phyloP scores from a whole-genome alignment of 2,888 invertebrate genomes.

The Chrysomela aeneicollis region DNA sequence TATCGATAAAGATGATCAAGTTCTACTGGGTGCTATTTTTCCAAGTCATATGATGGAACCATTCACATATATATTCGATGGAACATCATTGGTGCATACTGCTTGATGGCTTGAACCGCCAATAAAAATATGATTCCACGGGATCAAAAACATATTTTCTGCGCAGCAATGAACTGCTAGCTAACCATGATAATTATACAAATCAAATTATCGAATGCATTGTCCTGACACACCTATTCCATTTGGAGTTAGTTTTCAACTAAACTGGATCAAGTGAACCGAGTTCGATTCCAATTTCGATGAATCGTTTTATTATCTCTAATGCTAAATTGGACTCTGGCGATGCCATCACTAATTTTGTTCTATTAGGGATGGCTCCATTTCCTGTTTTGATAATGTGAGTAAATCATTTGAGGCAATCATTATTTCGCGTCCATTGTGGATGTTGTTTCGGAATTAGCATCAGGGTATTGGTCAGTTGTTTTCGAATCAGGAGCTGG shows the following conservation, averaged over 20 bases:
- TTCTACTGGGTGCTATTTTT: no score
- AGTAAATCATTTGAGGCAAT: slow-evolving; percentile 8
- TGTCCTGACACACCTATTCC: slow-evolving; percentile 19
- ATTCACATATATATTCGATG: no score
- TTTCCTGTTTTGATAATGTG: slow-evolving; percentile 6
- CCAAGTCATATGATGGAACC: no score
- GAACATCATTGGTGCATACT: no score
- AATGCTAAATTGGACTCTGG: slow-evolving; percentile 26
- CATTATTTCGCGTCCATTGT: slow-evolving; percentile 9
- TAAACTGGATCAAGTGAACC: slow-evolving; percentile 27
- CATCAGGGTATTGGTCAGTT: background rate
- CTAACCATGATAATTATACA: slow-evolving; percentile 28
- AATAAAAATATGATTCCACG: no score
- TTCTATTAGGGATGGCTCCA: slow-evolving; percentile 9
- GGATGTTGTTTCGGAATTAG: slow-evolving; percentile 1
- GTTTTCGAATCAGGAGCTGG: background rate
- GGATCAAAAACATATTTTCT: background rate
- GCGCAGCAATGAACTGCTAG: slow-evolving; percentile 28
- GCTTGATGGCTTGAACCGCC: no score
- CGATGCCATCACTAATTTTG: slow-evolving; percentile 19
- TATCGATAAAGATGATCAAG: no score
- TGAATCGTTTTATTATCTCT: slow-evolving; percentile 32
- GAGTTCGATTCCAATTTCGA: slow-evolving; percentile 27
- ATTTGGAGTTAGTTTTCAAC: slow-evolving; percentile 31
- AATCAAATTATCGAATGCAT: slow-evolving; percentile 33